These are phyloP conservation scores for Tenthredo amoena DNA, from an alignment of 2,888 invertebrate genomes.

Conservation along the genomic window DNA sequence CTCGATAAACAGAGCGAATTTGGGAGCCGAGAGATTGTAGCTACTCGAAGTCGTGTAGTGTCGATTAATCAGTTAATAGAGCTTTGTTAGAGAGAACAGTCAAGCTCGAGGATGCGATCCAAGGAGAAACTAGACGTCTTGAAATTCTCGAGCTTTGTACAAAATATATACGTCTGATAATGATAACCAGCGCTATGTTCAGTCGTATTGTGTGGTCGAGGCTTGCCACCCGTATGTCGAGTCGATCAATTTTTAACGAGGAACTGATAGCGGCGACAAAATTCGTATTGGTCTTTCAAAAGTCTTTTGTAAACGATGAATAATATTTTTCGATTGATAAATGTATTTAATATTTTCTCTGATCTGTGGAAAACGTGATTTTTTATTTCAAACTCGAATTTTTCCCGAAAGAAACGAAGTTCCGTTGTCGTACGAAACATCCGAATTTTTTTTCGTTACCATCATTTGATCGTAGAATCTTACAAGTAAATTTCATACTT, in stretches of 20 bases:
- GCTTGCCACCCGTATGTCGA: not conserved
- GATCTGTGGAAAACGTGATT: too few relatives aligned
- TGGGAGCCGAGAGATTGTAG: constrained; percentile 17
- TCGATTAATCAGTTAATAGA: constrained; percentile 42
- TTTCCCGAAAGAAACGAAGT: too few relatives aligned
- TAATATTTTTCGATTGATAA: too few relatives aligned
- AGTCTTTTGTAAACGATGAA: too few relatives aligned
- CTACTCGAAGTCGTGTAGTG: not conserved
- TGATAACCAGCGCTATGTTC: not conserved
- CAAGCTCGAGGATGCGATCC: constrained; percentile 13
- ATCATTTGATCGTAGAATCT: too few relatives aligned
- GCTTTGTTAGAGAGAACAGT: constrained; percentile 27
- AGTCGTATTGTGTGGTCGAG: not conserved
- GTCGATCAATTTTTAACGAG: not conserved
- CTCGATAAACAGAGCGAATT: constrained; percentile 21
- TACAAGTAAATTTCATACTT: too few relatives aligned
- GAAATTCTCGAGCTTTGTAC: not conserved
- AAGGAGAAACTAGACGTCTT: not conserved
- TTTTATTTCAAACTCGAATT: too few relatives aligned
- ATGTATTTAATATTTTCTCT: too few relatives aligned
- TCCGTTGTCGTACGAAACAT: too few relatives aligned
- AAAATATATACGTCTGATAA: not conserved
- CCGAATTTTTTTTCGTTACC: too few relatives aligned
- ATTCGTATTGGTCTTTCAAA: not conserved
- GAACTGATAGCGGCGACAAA: not conserved